Evolutionary conservation across 2,888 invertebrate species (phyloP).

Genomic region (Melanargia galathea): DNA sequence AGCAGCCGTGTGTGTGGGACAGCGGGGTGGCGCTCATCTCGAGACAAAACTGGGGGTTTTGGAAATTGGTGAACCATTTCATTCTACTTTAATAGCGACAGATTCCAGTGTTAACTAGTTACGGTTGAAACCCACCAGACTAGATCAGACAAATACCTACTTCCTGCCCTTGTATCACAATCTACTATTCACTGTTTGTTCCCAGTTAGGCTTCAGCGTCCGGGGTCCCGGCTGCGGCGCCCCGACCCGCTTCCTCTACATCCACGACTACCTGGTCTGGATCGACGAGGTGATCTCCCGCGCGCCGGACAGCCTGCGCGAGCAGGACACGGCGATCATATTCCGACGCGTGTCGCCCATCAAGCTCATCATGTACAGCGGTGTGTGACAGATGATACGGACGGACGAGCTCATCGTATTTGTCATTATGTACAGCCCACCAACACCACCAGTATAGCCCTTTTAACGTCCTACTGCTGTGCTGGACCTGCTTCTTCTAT

Average conservation of each 20-base stretch:
- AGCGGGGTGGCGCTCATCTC: constrained; percentile 58
- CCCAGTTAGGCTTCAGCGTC: constrained; percentile 59
- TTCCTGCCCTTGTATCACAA: no score
- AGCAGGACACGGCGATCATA: constrained; percentile 40
- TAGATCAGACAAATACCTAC: no score
- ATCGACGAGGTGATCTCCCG: constrained; percentile 54
- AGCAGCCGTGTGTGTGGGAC: constrained; percentile 62
- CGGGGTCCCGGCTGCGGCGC: constrained; percentile 65
- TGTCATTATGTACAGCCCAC: no score
- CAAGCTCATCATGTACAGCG: constrained; percentile 46
- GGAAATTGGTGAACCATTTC: constrained; percentile 55
- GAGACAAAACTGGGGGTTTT: constrained; percentile 57
- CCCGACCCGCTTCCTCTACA: constrained; percentile 58
- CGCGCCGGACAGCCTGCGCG: constrained; percentile 32
- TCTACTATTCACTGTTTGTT: no score
- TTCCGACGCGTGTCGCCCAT: constrained; percentile 49
- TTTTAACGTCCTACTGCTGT: no score
- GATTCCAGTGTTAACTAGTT: no score
- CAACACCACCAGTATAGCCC: no score
- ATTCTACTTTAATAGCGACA: neutral
- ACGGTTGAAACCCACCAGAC: no score
- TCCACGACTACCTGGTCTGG: constrained; percentile 58
- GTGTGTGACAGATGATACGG: no score
- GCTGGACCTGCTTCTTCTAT: constrained; percentile 57
- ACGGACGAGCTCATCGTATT: no score